Conservation (phyloP, 2,888 invertebrate species). For the Silvanus unidentatus region DNA sequence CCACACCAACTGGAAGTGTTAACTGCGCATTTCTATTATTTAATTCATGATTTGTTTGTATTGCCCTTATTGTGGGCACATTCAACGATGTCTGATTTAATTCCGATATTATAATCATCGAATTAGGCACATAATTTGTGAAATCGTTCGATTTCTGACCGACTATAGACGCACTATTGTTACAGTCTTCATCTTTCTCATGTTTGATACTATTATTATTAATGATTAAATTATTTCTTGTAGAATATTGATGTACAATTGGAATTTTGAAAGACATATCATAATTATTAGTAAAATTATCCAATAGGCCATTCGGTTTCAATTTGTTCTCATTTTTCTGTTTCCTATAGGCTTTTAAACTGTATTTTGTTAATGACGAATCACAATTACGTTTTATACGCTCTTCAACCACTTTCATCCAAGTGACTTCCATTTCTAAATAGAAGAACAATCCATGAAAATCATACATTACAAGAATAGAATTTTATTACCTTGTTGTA, state of each 20-base stretch:
- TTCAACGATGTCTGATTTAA: conserved; percentile 14
- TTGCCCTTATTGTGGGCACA: neutral
- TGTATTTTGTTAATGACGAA: conserved; percentile 47
- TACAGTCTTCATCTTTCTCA: neutral
- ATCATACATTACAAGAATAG: neutral
- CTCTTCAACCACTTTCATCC: conserved; percentile 60
- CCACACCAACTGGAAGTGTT: conserved; percentile 1
- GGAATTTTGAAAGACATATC: conserved; percentile 26
- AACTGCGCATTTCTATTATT: conserved; percentile 4
- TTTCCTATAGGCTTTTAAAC: conserved; percentile 36
- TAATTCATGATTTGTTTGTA: neutral
- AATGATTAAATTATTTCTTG: conserved; percentile 7
- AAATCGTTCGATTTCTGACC: conserved; percentile 15
- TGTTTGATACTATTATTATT: neutral
- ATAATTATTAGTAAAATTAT: conserved; percentile 20
- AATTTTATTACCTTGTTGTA: conserved; percentile 53
- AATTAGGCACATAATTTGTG: conserved; percentile 27
- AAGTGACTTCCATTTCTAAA: conserved; percentile 52
- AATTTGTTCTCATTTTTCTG: conserved; percentile 37
- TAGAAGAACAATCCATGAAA: conserved; percentile 10
- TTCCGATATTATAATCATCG: conserved; percentile 29
- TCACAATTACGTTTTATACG: conserved; percentile 53
- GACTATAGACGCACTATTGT: conserved; percentile 7
- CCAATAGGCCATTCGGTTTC: conserved; percentile 41
- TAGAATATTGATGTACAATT: conserved; percentile 25